Percentiles rank a stretch among this genome's conserved stretches.
These are phyloP conservation scores for Athalia cordata DNA, from an alignment of 2,888 invertebrate genomes.

Conservation along the genomic window DNA sequence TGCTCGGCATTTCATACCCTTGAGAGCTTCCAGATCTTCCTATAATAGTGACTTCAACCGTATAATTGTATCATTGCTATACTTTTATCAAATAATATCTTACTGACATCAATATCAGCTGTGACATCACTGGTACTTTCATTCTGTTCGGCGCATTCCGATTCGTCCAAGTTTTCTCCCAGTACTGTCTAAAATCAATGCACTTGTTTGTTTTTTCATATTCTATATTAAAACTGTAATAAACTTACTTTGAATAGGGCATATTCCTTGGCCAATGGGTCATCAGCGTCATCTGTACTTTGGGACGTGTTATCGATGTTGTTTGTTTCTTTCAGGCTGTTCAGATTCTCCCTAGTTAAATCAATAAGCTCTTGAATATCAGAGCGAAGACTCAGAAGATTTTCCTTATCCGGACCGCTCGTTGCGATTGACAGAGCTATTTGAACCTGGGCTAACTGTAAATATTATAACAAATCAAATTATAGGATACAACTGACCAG, in stretches of 20 bases:
- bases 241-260: constrained; percentile 80
- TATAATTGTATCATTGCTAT: constrained; percentile 74
- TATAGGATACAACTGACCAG: background rate
- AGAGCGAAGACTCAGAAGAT: constrained; percentile 78
- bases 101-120: constrained; percentile 68
- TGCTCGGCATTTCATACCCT: constrained; percentile 92
- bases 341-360: constrained; percentile 80
- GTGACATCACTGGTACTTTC: constrained; percentile 60
- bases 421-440: constrained; percentile 75
- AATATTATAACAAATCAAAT: constrained; percentile 1
- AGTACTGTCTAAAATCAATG: constrained; percentile 75
- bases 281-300: constrained; percentile 57
- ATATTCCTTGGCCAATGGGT: constrained; percentile 77
- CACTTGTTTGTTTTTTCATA: background rate
- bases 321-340: constrained; percentile 61
- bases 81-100: constrained; percentile 70
- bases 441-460: constrained; percentile 79
- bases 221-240: background rate
- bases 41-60: constrained; percentile 71
- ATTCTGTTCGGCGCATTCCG: constrained; percentile 55
- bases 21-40: constrained; percentile 80
- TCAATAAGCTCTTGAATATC: constrained; percentile 82
- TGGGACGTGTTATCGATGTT: constrained; percentile 57
- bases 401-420: constrained; percentile 75
- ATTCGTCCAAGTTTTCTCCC: constrained; percentile 73